Percentiles rank a stretch among this genome's conserved stretches.
phyloP scores from a whole-genome alignment of 2,888 invertebrate species.

The Polydrusus tereticollis region DNA sequence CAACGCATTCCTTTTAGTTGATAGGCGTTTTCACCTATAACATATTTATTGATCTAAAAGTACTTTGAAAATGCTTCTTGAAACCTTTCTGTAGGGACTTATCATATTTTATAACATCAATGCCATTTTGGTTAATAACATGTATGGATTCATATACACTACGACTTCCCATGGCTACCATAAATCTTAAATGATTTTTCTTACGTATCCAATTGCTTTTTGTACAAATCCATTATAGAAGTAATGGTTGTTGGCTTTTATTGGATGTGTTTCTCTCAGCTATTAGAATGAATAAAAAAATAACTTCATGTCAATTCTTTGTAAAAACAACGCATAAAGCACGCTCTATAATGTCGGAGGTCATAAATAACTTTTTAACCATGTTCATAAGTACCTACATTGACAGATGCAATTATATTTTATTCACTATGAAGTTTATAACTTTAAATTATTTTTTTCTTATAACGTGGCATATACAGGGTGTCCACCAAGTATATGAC shows the following conservation, averaged over 20 bases:
- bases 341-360: neutral
- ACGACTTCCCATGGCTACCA: neutral
- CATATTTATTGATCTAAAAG: too few relatives aligned
- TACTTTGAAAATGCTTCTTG: too few relatives aligned
- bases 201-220: neutral
- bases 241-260: slow-evolving; percentile 27
- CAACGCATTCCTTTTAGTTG: too few relatives aligned
- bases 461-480: too few relatives aligned
- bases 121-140: too few relatives aligned
- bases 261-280: slow-evolving; percentile 14
- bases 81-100: too few relatives aligned
- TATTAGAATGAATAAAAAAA: neutral
- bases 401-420: too few relatives aligned
- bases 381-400: neutral
- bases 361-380: neutral
- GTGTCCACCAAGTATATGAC: too few relatives aligned
- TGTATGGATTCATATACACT: neutral
- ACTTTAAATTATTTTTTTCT: too few relatives aligned
- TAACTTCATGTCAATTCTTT: neutral
- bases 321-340: neutral
- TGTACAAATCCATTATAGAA: slow-evolving; percentile 4
- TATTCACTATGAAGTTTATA: too few relatives aligned
- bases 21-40: too few relatives aligned
- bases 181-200: neutral
- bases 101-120: too few relatives aligned